Base-by-base conservation (phyloP, 2,888 invertebrate species). In the Anticlea derivata region DNA sequence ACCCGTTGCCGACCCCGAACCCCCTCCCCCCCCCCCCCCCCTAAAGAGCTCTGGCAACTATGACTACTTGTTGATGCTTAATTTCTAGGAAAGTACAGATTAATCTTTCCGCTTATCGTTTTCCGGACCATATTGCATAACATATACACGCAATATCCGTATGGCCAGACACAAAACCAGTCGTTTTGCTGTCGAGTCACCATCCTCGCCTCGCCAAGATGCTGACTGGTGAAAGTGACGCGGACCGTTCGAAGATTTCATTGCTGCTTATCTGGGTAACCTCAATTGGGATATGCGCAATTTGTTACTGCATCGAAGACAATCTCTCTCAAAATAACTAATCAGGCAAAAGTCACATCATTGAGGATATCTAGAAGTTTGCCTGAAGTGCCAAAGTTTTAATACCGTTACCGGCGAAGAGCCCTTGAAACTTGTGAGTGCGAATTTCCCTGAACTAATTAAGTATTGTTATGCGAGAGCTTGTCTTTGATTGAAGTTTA, bases 221-320 rank as follows among this genome's bases (percentile, higher is more conserved):
- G 60, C 56, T 53, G 46, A 30, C 47, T 57, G 71, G 76, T 72
- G 75, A 75, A 75, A 75, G 76, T 75, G 68, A 66, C 54, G 43
- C 61, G 64, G 61, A 60, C 63, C 57, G 56, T 66, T 68, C 54
- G 55, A 63, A 66, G 47, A 65, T 65, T 65, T 56, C 63, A 61
- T 63, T 53, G 54, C 60, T 50, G 51, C 51, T 49, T 55, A 67
- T 67, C 70, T 63, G 58, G 69, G 72, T 75, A 65, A 74, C 75
- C 75, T 65, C 75, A 65, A 75, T 74, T 57, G 59, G 46, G 40
- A 49, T 58, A 60, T 54, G 60, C 60, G 54, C 61, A 58, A 63
- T 71, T 70, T 66, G 62, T 62, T 53, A 37, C 34, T 49, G 52
- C 49, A 58, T 44, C 51, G 34, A 30, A 45, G 43, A 41, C 46